A percentile compares a stretch with the other conserved stretches of the same genome.
These are phyloP conservation scores for Neoaliturus tenellus DNA, from an alignment of 2,888 invertebrate species.

Conservation along the genomic window DNA sequence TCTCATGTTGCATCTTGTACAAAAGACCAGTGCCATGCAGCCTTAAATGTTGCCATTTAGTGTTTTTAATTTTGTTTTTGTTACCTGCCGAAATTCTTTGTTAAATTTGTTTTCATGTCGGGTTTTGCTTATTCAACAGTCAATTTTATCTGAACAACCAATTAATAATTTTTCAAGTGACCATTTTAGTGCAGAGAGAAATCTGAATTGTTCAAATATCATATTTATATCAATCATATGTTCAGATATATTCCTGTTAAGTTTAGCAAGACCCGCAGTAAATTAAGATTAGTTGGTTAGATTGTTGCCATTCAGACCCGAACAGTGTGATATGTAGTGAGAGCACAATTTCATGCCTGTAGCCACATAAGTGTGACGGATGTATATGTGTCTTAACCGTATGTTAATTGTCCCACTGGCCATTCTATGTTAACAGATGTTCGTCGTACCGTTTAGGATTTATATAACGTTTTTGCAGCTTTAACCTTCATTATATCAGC, in stretches of 20 bases:
- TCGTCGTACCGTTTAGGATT: conserved; percentile 13
- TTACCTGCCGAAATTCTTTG: conserved; percentile 2
- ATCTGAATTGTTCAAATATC: too few relatives aligned
- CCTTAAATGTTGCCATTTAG: conserved; percentile 49
- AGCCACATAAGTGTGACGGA: conserved; percentile 2
- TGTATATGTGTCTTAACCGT: conserved; percentile 24
- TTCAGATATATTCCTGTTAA: not conserved
- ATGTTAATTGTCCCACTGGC: conserved; percentile 2
- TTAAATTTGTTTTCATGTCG: not conserved
- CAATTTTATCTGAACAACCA: too few relatives aligned
- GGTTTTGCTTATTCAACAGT: conserved; percentile 3
- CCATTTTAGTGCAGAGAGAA: too few relatives aligned
- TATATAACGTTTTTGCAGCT: conserved; percentile 12
- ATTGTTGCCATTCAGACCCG: not conserved
- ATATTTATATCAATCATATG: too few relatives aligned
- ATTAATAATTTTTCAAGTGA: too few relatives aligned
- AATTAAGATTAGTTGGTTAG: too few relatives aligned
- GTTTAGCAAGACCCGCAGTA: not conserved
- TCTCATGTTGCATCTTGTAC: not conserved
- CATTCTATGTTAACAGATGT: conserved; percentile 18
- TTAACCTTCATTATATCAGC: not conserved
- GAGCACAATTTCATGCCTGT: conserved; percentile 15
- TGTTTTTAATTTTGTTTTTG: conserved; percentile 6
- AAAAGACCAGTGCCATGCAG: conserved; percentile 55
- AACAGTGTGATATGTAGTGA: not conserved